Conservation (phyloP, 2,113 vertebrate genomes). For the Spermophilus dauricus region DNA sequence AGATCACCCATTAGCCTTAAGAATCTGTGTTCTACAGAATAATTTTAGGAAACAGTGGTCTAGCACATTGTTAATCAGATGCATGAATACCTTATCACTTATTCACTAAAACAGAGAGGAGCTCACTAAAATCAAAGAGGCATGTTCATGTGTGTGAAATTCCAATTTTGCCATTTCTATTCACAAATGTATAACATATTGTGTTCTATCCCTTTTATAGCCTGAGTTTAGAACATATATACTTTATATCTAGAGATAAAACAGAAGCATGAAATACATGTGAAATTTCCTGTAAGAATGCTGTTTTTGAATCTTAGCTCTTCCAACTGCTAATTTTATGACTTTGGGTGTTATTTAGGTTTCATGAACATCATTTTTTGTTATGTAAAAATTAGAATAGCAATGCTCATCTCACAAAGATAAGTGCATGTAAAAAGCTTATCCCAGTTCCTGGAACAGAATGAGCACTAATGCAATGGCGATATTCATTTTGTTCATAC, state of each 20-base stretch:
- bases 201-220: background rate
- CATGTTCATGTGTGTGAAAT: background rate
- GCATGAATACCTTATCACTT: background rate
- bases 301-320: background rate
- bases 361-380: background rate
- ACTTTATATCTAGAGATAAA: background rate
- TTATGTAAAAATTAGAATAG: background rate
- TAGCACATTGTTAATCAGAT: background rate
- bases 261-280: background rate
- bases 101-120: background rate
- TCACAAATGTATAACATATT: background rate
- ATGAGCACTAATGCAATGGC: background rate
- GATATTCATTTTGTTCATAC: conserved; percentile 18
- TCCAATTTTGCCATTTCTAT: background rate
- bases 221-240: background rate
- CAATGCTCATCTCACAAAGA: background rate
- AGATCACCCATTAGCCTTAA: background rate
- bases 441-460: background rate
- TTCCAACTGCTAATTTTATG: background rate
- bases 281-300: background rate
- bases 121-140: background rate
- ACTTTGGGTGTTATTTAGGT: background rate
- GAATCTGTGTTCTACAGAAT: background rate
- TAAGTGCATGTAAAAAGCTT: conserved; percentile 8
- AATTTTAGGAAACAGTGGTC: background rate